Evolutionary conservation across 2,888 invertebrate species (phyloP).

Genomic region (Slavum lentiscoides): DNA sequence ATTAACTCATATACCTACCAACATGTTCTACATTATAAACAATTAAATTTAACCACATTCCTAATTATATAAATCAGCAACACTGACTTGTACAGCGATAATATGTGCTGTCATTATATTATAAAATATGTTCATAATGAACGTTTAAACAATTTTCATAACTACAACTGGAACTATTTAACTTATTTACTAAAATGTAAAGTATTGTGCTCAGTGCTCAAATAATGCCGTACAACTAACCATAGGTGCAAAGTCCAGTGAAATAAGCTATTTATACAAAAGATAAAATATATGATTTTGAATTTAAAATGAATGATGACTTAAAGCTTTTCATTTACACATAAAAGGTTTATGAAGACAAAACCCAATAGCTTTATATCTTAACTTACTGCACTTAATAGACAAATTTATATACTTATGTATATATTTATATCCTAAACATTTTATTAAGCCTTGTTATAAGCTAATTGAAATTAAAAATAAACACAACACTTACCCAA

Average conservation of each 20-base stretch:
- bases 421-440: background rate
- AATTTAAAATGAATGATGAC: conserved; percentile 54
- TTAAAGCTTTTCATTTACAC: conserved; percentile 11
- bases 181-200: background rate
- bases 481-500: conserved; percentile 62
- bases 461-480: conserved; percentile 11
- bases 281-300: conserved; percentile 3
- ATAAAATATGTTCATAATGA: background rate
- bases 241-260: conserved; percentile 24
- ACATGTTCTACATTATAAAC: background rate
- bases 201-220: conserved; percentile 37
- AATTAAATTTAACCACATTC: background rate
- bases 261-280: conserved; percentile 36
- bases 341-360: conserved; percentile 1
- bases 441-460: conserved; percentile 16
- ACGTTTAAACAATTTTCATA: background rate
- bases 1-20: background rate
- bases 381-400: conserved; percentile 7
- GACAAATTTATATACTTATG: background rate
- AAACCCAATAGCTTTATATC: background rate
- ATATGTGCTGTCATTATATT: background rate
- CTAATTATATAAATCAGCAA: background rate
- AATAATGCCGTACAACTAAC: conserved; percentile 38
- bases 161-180: conserved; percentile 14
- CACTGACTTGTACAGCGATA: no score